These are phyloP conservation scores for Cyrtorhinus lividipennis DNA, from an alignment of 1,140 invertebrate genomes.

Conservation along the genomic window DNA sequence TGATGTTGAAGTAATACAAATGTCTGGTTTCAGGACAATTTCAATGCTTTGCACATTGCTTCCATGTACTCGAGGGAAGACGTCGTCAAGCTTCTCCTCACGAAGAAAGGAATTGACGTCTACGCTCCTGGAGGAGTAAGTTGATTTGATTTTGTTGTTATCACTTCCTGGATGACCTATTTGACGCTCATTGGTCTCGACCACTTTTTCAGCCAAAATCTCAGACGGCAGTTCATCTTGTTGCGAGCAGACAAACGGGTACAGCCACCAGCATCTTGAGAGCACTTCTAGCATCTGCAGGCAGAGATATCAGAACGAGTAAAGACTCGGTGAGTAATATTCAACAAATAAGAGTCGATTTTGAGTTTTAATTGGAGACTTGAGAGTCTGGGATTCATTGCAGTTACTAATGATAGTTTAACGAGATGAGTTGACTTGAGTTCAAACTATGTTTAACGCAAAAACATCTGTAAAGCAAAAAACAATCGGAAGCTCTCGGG, in stretches of 20 bases:
- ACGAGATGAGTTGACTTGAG: no score
- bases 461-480: no score
- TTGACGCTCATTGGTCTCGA: no score
- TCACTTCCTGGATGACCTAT: no score
- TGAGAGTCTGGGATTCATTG: no score
- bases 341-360: not conserved
- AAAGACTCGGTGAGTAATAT: slow-evolving; percentile 65
- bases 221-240: slow-evolving; percentile 82
- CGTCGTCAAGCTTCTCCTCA: slow-evolving; percentile 76
- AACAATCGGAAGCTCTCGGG: no score
- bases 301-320: slow-evolving; percentile 71
- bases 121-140: slow-evolving; percentile 84
- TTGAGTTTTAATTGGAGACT: no score
- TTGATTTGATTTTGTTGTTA: slow-evolving; percentile 23
- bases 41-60: slow-evolving; percentile 83
- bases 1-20: no score
- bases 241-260: slow-evolving; percentile 74
- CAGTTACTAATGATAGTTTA: no score
- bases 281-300: slow-evolving; percentile 63
- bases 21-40: slow-evolving; percentile 86
- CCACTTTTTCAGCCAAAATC: slow-evolving; percentile 42
- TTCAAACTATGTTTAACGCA: no score
- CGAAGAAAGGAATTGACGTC: slow-evolving; percentile 78
- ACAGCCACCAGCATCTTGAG: slow-evolving; percentile 78
- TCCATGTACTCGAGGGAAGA: slow-evolving; percentile 89